phyloP scores from a whole-genome alignment of 2,113 vertebrate species.

The Cavia aperea region DNA sequence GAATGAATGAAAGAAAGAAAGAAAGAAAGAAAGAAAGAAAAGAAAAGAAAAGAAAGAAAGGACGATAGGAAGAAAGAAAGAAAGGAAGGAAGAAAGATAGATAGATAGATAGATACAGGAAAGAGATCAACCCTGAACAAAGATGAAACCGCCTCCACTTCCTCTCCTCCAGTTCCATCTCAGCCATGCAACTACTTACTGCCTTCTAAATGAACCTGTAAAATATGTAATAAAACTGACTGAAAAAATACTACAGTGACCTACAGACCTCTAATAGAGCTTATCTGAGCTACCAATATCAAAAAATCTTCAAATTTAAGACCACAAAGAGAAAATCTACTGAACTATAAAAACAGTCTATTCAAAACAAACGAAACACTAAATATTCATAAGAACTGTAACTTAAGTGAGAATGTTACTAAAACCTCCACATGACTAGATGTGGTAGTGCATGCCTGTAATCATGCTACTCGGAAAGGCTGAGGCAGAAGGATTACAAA shows the following conservation, averaged over 20 bases:
- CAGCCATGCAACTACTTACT: neutral
- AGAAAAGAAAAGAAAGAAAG: neutral
- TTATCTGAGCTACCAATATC: neutral
- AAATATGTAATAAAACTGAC: neutral
- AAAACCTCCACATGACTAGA: neutral
- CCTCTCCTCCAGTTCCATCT: neutral
- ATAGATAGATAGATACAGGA: neutral
- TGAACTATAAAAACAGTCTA: neutral
- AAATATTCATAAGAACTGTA: neutral
- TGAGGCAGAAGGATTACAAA: too few species aligned
- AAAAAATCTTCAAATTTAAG: neutral
- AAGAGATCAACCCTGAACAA: neutral
- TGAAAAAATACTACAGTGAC: neutral
- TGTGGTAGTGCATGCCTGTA: too few species aligned
- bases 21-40: neutral
- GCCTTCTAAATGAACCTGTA: constrained; percentile 13
- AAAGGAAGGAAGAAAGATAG: neutral
- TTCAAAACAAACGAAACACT: neutral
- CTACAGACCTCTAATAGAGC: neutral
- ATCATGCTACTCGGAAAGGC: too few species aligned
- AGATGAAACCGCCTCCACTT: neutral
- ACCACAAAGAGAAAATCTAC: neutral
- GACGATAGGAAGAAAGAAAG: neutral
- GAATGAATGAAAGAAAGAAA: neutral
- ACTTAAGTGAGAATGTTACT: neutral